Conservation (phyloP, 1,140 invertebrate species). For the Calosoma granatense region DNA sequence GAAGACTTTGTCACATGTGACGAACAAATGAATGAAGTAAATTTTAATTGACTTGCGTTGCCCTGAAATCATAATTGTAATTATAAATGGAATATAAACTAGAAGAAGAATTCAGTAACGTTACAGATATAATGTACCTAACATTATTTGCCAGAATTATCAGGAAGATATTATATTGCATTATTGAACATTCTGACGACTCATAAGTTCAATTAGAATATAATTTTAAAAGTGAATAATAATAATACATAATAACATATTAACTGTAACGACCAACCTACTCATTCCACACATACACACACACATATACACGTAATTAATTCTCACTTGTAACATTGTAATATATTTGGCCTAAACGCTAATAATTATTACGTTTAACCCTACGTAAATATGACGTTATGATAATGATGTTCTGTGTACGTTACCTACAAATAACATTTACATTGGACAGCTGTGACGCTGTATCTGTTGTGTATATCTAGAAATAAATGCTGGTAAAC, state of each 20-base stretch:
- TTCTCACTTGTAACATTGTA: background rate
- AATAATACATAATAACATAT: background rate
- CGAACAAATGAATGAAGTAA: background rate
- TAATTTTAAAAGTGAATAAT: background rate
- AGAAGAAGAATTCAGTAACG: background rate
- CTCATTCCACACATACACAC: background rate
- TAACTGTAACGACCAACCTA: background rate
- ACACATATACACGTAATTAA: background rate
- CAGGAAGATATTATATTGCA: background rate
- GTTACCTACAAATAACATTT: no score
- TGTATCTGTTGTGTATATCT: no score
- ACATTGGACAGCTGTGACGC: no score
- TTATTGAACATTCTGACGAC: background rate
- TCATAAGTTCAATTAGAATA: background rate
- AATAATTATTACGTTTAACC: background rate
- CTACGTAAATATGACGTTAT: no score
- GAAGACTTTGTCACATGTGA: no score
- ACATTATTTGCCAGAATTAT: background rate
- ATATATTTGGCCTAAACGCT: background rate
- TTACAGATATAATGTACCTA: background rate
- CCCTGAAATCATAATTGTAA: background rate
- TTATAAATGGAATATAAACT: background rate
- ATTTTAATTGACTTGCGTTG: background rate
- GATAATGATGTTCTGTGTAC: no score
- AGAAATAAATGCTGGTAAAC: no score